Evolutionary conservation across 2,113 vertebrate genomes (phyloP).

Genomic region (Condylura cristata): DNA sequence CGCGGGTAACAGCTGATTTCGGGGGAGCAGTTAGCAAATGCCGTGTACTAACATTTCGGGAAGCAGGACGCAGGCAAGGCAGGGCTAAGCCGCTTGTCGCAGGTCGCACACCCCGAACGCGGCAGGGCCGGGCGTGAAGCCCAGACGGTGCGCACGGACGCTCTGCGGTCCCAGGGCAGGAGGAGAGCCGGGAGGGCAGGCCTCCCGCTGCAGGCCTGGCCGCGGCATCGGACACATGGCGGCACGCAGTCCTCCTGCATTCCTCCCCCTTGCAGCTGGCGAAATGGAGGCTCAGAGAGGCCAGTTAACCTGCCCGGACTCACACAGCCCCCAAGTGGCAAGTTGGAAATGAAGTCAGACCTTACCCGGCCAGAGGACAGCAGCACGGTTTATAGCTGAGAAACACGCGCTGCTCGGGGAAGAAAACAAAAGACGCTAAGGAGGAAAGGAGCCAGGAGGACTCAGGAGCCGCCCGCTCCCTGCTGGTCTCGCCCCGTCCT

Average conservation of each 20-base stretch:
- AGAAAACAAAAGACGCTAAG: not conserved
- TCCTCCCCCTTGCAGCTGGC: not conserved
- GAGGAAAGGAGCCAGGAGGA: too few species aligned
- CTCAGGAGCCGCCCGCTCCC: too few species aligned
- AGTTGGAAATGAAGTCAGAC: not conserved
- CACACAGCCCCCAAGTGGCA: not conserved
- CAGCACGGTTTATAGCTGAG: not conserved
- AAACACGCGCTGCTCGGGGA: not conserved
- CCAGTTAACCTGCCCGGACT: not conserved
- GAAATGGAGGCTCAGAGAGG: not conserved
- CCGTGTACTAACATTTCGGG: conserved; percentile 44
- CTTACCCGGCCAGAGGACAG: not conserved
- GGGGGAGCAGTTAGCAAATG: not conserved
- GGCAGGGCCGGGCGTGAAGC: not conserved
- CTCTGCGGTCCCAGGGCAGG: not conserved
- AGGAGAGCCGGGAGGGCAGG: not conserved
- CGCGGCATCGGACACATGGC: not conserved
- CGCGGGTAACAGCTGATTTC: not conserved
- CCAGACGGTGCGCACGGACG: not conserved
- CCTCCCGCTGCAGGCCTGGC: rapidly evolving
- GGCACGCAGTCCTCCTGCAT: not conserved
- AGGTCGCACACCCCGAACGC: not conserved
- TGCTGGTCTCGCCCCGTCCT: too few species aligned
- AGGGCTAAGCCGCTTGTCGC: not conserved
- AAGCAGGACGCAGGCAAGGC: not conserved